phyloP scores from a whole-genome alignment of 2,113 vertebrate species.

The Salvelinus alpinus region DNA sequence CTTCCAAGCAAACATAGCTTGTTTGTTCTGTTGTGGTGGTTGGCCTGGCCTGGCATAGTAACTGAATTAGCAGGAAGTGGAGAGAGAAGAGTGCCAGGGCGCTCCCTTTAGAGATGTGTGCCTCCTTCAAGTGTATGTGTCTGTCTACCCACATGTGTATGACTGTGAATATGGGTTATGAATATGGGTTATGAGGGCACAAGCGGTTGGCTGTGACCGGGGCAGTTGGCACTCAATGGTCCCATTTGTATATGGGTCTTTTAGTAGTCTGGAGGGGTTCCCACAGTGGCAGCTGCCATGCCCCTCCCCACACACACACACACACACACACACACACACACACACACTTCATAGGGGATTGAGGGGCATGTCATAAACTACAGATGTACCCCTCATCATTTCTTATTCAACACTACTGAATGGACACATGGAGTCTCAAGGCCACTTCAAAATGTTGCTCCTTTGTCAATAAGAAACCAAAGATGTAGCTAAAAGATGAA shows the following conservation, averaged over 20 bases:
- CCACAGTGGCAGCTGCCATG: constrained; percentile 31
- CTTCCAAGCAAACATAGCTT: constrained; percentile 36
- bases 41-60: constrained; percentile 15
- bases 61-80: constrained; percentile 32
- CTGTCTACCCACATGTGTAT: neutral
- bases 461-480: constrained; percentile 15
- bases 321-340: neutral
- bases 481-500: constrained; percentile 11
- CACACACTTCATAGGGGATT: neutral
- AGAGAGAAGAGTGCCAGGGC: constrained; percentile 25
- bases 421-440: neutral
- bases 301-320: constrained; percentile 4
- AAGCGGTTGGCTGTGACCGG: constrained; percentile 22
- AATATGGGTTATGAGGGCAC: constrained; percentile 21
- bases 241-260: constrained; percentile 20
- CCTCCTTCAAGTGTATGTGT: neutral
- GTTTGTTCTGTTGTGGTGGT: constrained; percentile 47
- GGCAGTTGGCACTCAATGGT: constrained; percentile 25
- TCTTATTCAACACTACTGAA: constrained; percentile 44
- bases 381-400: constrained; percentile 45
- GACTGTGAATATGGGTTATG: neutral
- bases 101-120: neutral
- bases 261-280: constrained; percentile 18
- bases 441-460: constrained; percentile 3
- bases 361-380: constrained; percentile 32